Conservation (phyloP, 2,888 invertebrate species). For the Ochropleura plecta region DNA sequence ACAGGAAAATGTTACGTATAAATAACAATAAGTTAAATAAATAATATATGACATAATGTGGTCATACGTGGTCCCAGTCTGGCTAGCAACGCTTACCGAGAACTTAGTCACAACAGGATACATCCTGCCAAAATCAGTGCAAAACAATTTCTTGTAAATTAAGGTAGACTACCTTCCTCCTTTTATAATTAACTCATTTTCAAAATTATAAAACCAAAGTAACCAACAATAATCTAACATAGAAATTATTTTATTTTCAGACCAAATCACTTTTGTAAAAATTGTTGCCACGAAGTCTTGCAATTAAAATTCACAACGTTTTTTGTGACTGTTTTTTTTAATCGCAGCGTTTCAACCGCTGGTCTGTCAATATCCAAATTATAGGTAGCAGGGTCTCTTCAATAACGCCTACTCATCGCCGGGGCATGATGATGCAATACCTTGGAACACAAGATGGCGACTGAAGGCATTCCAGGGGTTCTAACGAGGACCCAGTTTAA, state of each 20-base stretch:
- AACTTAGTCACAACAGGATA: neutral
- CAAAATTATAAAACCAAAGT: neutral
- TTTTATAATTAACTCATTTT: neutral
- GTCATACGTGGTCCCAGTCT: neutral
- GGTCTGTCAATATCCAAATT: slow-evolving; percentile 32
- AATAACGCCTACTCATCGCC: slow-evolving; percentile 65
- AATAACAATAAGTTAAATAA: neutral
- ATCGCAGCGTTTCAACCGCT: slow-evolving; percentile 38
- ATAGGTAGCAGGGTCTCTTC: slow-evolving; percentile 54
- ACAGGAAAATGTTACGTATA: slow-evolving; percentile 11
- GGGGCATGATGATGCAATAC: slow-evolving; percentile 65
- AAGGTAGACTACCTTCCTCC: slow-evolving; percentile 1
- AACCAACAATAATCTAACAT: neutral
- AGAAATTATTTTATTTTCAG: neutral
- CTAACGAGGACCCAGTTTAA: slow-evolving; percentile 49
- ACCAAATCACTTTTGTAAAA: neutral
- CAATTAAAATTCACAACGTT: neutral
- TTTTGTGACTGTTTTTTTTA: neutral
- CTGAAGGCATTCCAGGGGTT: slow-evolving; percentile 44
- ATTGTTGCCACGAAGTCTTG: neutral
- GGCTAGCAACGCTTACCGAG: neutral
- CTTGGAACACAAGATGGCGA: slow-evolving; percentile 58
- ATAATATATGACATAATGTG: neutral
- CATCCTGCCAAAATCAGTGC: neutral
- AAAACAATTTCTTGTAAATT: neutral